Base-by-base conservation (phyloP, 2,888 invertebrate genomes). In the Rhamphomyia laevipes region DNA sequence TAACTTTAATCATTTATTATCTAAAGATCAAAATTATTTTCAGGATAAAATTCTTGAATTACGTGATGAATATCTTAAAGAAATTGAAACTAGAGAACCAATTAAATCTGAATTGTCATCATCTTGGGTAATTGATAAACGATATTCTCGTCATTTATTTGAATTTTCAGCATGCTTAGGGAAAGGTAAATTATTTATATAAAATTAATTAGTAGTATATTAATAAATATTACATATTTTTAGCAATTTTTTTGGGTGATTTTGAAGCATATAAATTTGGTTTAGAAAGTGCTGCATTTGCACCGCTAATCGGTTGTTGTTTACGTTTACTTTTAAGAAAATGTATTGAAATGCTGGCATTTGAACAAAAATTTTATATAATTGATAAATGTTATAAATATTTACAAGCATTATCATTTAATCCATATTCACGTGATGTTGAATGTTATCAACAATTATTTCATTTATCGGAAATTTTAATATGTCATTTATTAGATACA, bases 21-120 rank as follows among this genome's bases (percentile, higher is more conserved):
- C 16, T 44, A 17, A 12, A 15, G 3, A 31, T 16, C 3, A 33
- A 12, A 38, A 12, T 21, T 18, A 33, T 33, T 16, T 33, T 35
- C n/a, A 62, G 59, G 70, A 70, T 47, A 65, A 63, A 54, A 63
- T 67, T 9, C 58, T 70, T 6, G 66, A 70, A 46, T 50, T 70
- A 18, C 61, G 69, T 3, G 67, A 66, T 31, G 69, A 70, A 53
- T 70, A 67, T 49, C 63, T 67, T 48, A 67, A 61, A 45, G 62
- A 64, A 27, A 56, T 64, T 1, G 51, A 55, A 5, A 60, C 63
- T 10, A 52, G 55, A 13, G 47, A 61, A 46, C 59, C 62, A 2
- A 47, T 58, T 35, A 62, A 60, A 12, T 57, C 56, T 0, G 61
- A 65, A 38, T 60, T 67, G 6, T 55, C 55, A 12, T 61, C 63